phyloP scores from a whole-genome alignment of 2,888 invertebrate species.

The Psylliodes chrysocephalus region DNA sequence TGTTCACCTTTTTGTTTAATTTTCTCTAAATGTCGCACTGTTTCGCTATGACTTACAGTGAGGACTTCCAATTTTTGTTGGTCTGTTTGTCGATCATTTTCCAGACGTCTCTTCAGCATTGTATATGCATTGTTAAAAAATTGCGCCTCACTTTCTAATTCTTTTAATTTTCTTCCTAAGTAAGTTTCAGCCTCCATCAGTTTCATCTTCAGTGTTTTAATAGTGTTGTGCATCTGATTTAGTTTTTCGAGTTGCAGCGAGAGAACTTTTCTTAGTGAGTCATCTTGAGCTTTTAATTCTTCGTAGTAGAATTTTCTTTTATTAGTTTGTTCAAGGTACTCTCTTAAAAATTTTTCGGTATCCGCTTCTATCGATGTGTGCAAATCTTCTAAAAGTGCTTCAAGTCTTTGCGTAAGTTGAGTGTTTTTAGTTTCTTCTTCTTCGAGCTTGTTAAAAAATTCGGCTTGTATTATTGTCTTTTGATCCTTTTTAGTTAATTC shows the following conservation, averaged over 20 bases:
- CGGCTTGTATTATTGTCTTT: conserved; percentile 55
- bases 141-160: conserved; percentile 60
- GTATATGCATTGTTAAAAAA: conserved; percentile 53
- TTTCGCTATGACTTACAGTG: conserved; percentile 71
- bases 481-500: conserved; percentile 62
- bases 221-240: conserved; percentile 43
- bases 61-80: conserved; percentile 69
- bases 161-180: conserved; percentile 44
- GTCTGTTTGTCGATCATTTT: conserved; percentile 65
- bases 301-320: conserved; percentile 52
- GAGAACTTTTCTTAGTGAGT: conserved; percentile 51
- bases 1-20: conserved; percentile 69
- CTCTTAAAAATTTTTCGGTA: conserved; percentile 49
- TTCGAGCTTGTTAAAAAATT: conserved; percentile 58
- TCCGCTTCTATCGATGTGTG: conserved; percentile 53
- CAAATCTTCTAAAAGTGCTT: conserved; percentile 50
- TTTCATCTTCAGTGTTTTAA: conserved; percentile 52
- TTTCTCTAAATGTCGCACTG: conserved; percentile 68
- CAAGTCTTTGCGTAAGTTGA: conserved; percentile 51
- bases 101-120: conserved; percentile 67
- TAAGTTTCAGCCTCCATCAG: conserved; percentile 43
- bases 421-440: conserved; percentile 55
- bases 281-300: conserved; percentile 52
- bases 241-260: conserved; percentile 50
- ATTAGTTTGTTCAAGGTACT: conserved; percentile 43